phyloP scores from a whole-genome alignment of 2,113 vertebrate genomes.

The Mormyrus iriodes region DNA sequence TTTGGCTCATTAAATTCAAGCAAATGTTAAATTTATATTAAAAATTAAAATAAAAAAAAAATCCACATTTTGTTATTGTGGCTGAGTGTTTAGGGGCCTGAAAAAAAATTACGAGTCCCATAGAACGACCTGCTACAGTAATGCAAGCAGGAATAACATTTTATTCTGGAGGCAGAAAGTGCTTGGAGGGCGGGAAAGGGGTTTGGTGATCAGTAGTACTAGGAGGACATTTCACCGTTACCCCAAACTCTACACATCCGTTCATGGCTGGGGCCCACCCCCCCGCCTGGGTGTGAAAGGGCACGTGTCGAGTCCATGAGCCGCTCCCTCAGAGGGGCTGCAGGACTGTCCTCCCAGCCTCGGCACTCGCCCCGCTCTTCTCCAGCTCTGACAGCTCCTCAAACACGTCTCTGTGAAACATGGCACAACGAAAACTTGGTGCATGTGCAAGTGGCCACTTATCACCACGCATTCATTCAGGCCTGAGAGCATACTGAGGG shows the following conservation, averaged over 20 bases:
- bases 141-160: slow-evolving; percentile 14
- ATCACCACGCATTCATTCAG: not conserved
- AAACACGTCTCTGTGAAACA: slow-evolving; percentile 79
- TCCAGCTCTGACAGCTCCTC: slow-evolving; percentile 89
- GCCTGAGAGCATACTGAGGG: not conserved
- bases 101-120: not conserved
- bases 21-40: not conserved
- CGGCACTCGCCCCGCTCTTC: slow-evolving; percentile 51
- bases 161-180: slow-evolving; percentile 20
- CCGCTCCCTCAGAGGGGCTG: slow-evolving; percentile 60
- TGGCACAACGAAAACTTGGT: not conserved
- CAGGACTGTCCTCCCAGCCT: slow-evolving; percentile 59
- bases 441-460: not conserved
- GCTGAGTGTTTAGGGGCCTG: not conserved
- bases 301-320: not conserved
- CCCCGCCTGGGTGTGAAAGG: not conserved
- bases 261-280: not conserved
- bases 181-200: slow-evolving; percentile 34
- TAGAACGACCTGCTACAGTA: slow-evolving; percentile 2
- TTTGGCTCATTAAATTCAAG: slow-evolving; percentile 17
- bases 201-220: slow-evolving; percentile 54
- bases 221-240: slow-evolving; percentile 26
- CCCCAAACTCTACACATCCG: slow-evolving; percentile 20
- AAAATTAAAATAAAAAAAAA: slow-evolving; percentile 12
- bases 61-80: not conserved